Conservation (phyloP, 30 jellyfish, hydroid and myxozoan species). For the Nemopilema nomurai region DNA sequence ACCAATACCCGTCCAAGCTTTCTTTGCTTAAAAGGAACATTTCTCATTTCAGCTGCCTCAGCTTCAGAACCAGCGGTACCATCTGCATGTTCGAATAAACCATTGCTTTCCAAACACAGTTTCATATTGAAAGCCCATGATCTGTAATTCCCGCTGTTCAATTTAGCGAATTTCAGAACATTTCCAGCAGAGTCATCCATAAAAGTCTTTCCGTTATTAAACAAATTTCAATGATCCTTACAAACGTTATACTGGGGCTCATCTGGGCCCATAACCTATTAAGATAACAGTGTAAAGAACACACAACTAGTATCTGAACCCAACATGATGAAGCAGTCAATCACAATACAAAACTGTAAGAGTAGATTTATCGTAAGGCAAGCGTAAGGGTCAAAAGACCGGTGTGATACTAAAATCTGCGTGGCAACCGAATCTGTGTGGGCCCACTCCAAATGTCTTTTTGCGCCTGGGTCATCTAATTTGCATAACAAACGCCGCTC, state of each 20-base stretch:
- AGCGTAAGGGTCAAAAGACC: not conserved
- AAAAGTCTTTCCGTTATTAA: constrained; percentile 1
- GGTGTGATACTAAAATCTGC: not conserved
- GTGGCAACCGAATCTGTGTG: not conserved
- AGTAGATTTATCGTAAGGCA: not conserved
- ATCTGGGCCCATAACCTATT: constrained; percentile 28
- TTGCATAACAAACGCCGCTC: no score
- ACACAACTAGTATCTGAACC: not conserved
- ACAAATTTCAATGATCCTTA: not conserved
- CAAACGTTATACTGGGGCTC: not conserved
- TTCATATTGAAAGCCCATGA: constrained; percentile 54
- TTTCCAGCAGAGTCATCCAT: constrained; percentile 46
- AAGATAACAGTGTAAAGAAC: not conserved
- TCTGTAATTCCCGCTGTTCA: constrained; percentile 31
- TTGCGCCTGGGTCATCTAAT: not conserved
- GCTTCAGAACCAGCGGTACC: constrained; percentile 54
- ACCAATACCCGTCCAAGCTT: constrained; percentile 35
- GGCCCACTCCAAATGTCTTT: not conserved
- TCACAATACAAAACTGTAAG: not conserved
- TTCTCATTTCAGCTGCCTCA: constrained; percentile 17
- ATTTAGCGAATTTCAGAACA: constrained; percentile 46
- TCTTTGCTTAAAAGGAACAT: constrained; percentile 19
- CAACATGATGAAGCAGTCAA: not conserved
- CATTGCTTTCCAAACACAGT: constrained; percentile 39
- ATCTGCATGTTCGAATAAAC: constrained; percentile 50